Evolutionary conservation across 2,797 vertebrate genomes (phyloP).

Genomic region (Odontamblyopus rebecca): DNA sequence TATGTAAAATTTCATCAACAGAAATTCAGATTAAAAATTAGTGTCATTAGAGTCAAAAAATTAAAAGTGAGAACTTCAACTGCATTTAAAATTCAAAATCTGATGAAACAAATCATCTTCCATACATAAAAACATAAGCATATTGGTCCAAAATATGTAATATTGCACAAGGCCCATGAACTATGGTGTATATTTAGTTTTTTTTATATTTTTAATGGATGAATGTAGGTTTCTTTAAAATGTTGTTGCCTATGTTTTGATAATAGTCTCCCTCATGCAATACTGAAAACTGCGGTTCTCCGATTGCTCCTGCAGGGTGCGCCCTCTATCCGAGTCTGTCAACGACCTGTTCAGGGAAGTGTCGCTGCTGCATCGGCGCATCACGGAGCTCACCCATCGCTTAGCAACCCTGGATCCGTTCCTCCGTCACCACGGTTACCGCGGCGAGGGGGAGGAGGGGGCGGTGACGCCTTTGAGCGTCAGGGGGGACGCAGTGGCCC

Average conservation of each 20-base stretch:
- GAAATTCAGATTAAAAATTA: too few species aligned
- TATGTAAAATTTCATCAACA: too few species aligned
- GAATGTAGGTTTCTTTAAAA: too few species aligned
- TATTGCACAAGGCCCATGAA: too few species aligned
- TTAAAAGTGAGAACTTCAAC: too few species aligned
- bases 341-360: conserved; percentile 89
- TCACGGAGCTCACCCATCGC: conserved; percentile 85
- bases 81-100: too few species aligned
- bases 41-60: too few species aligned
- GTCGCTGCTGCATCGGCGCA: conserved; percentile 82
- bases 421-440: conserved; percentile 82
- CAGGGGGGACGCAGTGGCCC: conserved; percentile 42
- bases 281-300: conserved; percentile 6
- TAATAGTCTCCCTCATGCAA: background rate
- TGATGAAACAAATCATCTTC: too few species aligned
- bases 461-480: conserved; percentile 41
- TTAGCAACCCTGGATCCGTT: conserved; percentile 82
- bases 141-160: too few species aligned
- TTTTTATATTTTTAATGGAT: too few species aligned
- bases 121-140: too few species aligned
- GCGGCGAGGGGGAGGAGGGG: conserved; percentile 42
- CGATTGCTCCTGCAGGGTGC: conserved; percentile 78
- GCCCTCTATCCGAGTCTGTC: conserved; percentile 85
- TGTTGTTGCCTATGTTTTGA: background rate
- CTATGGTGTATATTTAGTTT: too few species aligned